Conservation (phyloP, 2,888 invertebrate species). For the Leptogaster cylindrica region DNA sequence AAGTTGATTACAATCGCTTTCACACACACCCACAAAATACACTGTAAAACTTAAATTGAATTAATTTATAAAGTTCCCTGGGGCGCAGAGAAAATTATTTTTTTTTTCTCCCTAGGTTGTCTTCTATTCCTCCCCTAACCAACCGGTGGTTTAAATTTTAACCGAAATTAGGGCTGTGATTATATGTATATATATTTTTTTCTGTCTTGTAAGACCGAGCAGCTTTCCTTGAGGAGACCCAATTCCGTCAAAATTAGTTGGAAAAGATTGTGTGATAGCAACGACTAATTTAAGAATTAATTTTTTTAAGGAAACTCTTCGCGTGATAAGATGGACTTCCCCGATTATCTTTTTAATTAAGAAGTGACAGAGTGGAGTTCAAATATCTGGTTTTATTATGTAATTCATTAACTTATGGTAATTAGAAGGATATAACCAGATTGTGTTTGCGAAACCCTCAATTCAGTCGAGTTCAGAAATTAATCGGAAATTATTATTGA, state of each 20-base stretch:
- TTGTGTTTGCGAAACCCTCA: too few relatives aligned
- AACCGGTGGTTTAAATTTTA: neutral
- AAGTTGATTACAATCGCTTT: constrained; percentile 44
- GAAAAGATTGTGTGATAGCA: constrained; percentile 24
- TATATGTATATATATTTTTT: too few relatives aligned
- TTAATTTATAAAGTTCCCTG: constrained; percentile 56
- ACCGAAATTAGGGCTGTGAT: constrained; percentile 33
- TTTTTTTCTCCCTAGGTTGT: neutral
- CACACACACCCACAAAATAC: constrained; percentile 32
- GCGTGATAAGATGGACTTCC: constrained; percentile 5
- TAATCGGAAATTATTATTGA: too few relatives aligned
- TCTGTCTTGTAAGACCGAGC: constrained; percentile 5
- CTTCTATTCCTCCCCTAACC: neutral
- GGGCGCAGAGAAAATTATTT: constrained; percentile 29
- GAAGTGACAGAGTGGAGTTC: constrained; percentile 5
- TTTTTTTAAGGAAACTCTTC: constrained; percentile 19
- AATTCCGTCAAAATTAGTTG: constrained; percentile 32
- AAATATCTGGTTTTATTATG: too few relatives aligned
- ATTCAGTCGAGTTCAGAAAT: too few relatives aligned
- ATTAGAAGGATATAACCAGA: too few relatives aligned
- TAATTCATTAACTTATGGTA: too few relatives aligned
- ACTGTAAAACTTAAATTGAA: constrained; percentile 61
- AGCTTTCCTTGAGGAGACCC: constrained; percentile 23
- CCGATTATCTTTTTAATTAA: constrained; percentile 35
- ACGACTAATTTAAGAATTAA: constrained; percentile 33